Base-by-base conservation (phyloP, 1,140 invertebrate species). In the Rhagoletis zephyria region DNA sequence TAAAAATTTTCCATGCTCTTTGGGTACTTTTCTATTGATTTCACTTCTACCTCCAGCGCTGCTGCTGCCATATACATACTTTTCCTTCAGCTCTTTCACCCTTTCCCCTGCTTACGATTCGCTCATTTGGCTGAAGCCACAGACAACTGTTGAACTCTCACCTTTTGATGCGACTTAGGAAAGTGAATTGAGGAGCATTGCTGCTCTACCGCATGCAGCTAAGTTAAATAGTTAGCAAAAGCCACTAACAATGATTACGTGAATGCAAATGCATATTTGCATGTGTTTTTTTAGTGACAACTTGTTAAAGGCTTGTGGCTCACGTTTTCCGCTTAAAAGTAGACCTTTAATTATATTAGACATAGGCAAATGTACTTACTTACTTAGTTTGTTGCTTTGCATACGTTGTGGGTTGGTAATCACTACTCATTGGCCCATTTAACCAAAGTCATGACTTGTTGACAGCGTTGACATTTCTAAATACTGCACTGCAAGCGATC, bases 281-380 rank as follows among this genome's bases (percentile, higher is more conserved):
- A 7, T 56, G 74, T 51, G 48, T 14, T 19, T 9, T 2, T 30
- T 81, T 81, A 19, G 12, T 63, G 74, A 81, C 45, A 7, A 81
- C 74, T 81, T 30, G 74, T 81, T 81, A 81, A 10, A 81, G 74
- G 48, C 74, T 81, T n/a, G 48, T 81, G n/a, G n/a, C 74, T 81
- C 74, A 81, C 74, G 74, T 81, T 81, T 81, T 59, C 48, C n/a
- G 16, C 48, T 81, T 12, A 51, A 81, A 81, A 48, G 51, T 56
- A 81, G 74, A 81, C 74, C 74, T 81, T 81, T 81, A 81, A 81
- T 81, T 81, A 81, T 56, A 81, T 81, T 81, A 81, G 74, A 81
- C 74, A 56, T 30, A 59, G 42, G 7, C 48, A 56, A 74, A 74
- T 81, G 70, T 14, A 30, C 30, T 30, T 30, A 30, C 30, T 30